These are phyloP conservation scores for Pelmatolapia mariae DNA, from an alignment of 2,113 vertebrate genomes.

Conservation along the genomic window DNA sequence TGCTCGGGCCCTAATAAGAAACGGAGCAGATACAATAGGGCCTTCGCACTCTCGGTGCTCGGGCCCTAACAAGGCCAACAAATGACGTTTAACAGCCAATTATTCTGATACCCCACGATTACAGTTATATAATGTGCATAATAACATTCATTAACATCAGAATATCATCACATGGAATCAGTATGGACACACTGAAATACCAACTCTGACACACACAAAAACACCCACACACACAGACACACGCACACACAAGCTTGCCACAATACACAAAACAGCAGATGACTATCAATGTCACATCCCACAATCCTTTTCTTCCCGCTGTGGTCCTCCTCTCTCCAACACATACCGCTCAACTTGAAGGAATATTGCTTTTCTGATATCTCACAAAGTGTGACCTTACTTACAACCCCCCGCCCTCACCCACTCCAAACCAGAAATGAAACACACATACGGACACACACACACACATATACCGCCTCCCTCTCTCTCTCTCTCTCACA, in stretches of 20 bases:
- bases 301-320: slow-evolving; percentile 12
- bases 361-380: slow-evolving; percentile 57
- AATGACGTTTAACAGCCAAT: background rate
- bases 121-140: background rate
- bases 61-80: background rate
- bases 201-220: background rate
- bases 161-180: background rate
- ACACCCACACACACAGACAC: background rate
- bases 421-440: slow-evolving; percentile 6
- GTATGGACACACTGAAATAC: background rate
- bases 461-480: background rate
- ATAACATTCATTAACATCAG: background rate
- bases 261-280: slow-evolving; percentile 12
- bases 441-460: background rate
- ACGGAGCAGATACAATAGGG: too few species aligned
- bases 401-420: slow-evolving; percentile 21
- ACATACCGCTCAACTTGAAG: slow-evolving; percentile 20
- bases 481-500: background rate
- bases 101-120: background rate
- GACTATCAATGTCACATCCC: slow-evolving; percentile 21
- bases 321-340: slow-evolving; percentile 1
- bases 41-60: too few species aligned
- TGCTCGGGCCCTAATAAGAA: too few species aligned
- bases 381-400: slow-evolving; percentile 53
- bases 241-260: background rate